phyloP scores from a whole-genome alignment of 2,113 vertebrate genomes.

The Silurus meridionalis region DNA sequence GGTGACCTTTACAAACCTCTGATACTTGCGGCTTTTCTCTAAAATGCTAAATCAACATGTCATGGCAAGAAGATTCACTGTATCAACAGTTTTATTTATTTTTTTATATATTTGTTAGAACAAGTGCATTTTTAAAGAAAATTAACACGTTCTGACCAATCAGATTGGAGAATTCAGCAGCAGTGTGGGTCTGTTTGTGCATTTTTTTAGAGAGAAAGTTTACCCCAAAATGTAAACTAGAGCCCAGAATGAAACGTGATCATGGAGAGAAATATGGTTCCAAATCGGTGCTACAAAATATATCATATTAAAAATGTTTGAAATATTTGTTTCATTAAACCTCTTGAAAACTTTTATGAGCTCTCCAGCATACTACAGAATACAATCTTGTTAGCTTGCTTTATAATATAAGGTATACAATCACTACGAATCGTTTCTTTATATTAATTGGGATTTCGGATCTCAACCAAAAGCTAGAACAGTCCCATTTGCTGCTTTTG shows the following conservation, averaged over 20 bases:
- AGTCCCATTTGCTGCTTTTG: not conserved
- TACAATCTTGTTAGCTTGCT: not conserved
- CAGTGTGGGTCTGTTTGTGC: not conserved
- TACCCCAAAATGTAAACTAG: not conserved
- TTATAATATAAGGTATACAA: not conserved
- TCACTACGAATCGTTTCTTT: not conserved
- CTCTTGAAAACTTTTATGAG: not conserved
- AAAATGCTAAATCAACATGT: not conserved
- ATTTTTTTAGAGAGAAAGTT: not conserved
- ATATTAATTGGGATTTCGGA: not conserved
- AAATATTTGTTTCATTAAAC: not conserved
- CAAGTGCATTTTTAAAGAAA: not conserved
- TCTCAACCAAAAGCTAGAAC: slow-evolving; percentile 16
- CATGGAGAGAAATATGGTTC: not conserved
- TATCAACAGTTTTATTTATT: not conserved
- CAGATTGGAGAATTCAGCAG: not conserved
- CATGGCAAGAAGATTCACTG: not conserved
- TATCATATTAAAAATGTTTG: not conserved
- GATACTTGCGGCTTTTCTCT: not conserved
- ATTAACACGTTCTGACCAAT: not conserved
- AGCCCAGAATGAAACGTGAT: not conserved
- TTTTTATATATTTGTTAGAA: not conserved
- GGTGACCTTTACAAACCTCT: not conserved
- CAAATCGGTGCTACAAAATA: not conserved
- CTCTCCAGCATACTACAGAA: not conserved